Conservation (phyloP, 2,888 invertebrate genomes). For the Agapostemon virescens region DNA sequence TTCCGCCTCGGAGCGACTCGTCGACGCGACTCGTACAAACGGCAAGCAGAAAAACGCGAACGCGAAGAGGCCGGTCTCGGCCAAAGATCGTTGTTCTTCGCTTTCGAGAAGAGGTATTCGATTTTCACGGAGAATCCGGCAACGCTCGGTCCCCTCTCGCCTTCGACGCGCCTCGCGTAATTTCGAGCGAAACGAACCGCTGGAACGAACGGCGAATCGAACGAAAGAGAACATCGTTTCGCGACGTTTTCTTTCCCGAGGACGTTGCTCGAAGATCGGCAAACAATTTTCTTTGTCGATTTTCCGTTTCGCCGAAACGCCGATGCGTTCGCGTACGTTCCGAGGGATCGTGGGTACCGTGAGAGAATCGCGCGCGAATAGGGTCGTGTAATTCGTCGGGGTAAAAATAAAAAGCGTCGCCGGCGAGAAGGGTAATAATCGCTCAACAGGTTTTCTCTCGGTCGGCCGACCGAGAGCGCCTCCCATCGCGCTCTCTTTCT, state of each 20-base stretch:
- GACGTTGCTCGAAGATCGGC: not conserved
- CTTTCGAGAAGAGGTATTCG: too few species aligned
- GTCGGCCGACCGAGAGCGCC: constrained; percentile 29
- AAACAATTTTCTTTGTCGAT: too few species aligned
- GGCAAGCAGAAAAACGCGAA: too few species aligned
- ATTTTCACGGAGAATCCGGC: not conserved
- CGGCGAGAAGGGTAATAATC: constrained; percentile 51
- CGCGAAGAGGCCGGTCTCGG: too few species aligned
- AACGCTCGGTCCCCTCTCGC: not conserved
- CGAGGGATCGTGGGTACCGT: not conserved
- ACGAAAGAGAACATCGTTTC: not conserved
- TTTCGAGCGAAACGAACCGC: not conserved
- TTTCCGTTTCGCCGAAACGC: not conserved
- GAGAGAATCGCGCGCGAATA: not conserved
- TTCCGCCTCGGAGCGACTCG: too few species aligned
- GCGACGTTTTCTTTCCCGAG: not conserved
- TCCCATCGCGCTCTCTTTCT: not conserved
- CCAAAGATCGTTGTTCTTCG: too few species aligned
- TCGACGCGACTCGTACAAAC: too few species aligned
- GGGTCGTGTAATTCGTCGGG: constrained; percentile 12
- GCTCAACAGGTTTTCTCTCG: constrained; percentile 62
- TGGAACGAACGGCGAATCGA: not conserved
- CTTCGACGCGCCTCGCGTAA: too few species aligned
- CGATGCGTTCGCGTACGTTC: not conserved
- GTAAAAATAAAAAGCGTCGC: constrained; percentile 14